Conservation (phyloP, 2,888 invertebrate species). For the Digitonthophagus gazella region DNA sequence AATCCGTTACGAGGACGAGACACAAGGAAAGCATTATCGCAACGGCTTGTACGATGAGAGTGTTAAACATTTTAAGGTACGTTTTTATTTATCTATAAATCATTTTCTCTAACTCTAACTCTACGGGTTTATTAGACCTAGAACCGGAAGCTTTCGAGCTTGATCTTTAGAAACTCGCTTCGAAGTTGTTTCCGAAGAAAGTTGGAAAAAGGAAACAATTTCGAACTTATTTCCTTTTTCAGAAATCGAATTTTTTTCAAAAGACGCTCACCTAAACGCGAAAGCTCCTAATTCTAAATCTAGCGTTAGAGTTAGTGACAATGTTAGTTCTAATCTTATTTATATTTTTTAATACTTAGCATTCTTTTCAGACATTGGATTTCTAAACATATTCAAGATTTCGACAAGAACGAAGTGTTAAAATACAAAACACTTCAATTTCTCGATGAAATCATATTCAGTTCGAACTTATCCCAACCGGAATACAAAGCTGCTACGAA, state of each 20-base stretch:
- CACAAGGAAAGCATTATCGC: conserved; percentile 78
- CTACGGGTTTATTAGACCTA: neutral
- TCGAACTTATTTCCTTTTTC: too few species aligned
- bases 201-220: too few species aligned
- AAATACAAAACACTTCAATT: conserved; percentile 80
- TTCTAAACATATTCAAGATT: conserved; percentile 86
- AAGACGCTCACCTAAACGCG: too few species aligned
- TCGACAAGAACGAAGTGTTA: conserved; percentile 73
- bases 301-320: too few species aligned
- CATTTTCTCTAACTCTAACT: too few species aligned
- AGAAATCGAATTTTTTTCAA: too few species aligned
- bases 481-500: conserved; percentile 89
- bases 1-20: conserved; percentile 49
- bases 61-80: conserved; percentile 77
- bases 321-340: too few species aligned
- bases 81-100: neutral
- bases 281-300: too few species aligned
- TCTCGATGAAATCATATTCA: conserved; percentile 81
- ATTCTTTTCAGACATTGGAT: conserved; percentile 83
- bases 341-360: too few species aligned
- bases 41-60: conserved; percentile 92
- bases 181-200: too few species aligned
- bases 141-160: neutral
- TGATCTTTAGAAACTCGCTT: neutral
- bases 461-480: conserved; percentile 78